Evolutionary conservation across 37 sponge, comb jelly and placozoan species (phyloP).

Genomic region (Mnemiopsis leidyi): DNA sequence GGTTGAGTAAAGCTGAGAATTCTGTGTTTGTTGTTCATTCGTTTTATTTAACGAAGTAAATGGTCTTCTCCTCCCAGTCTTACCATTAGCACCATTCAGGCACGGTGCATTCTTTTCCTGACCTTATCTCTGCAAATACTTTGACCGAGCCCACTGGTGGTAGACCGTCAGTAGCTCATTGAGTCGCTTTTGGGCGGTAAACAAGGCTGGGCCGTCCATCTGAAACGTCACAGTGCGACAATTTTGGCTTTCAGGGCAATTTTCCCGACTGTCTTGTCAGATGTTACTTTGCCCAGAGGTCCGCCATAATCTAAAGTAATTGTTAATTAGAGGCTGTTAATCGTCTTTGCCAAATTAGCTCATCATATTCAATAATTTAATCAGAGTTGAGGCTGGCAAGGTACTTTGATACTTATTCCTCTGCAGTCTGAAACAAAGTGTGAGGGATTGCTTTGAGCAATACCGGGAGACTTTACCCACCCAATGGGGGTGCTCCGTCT

Average conservation of each 20-base stretch:
- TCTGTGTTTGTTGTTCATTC: no score
- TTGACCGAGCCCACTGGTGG: not conserved
- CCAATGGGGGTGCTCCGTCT: not conserved
- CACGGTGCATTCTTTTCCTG: no score
- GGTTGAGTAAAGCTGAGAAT: no score
- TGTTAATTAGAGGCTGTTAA: slow-evolving; percentile 58
- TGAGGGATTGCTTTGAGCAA: not conserved
- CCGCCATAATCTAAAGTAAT: slow-evolving; percentile 56
- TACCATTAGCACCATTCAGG: no score
- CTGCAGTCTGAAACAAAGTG: not conserved
- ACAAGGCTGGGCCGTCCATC: not conserved
- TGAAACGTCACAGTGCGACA: not conserved
- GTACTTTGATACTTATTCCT: not conserved
- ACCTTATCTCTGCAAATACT: no score
- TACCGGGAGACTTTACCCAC: not conserved
- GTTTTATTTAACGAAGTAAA: no score
- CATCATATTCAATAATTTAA: slow-evolving; percentile 44
- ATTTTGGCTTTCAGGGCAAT: not conserved
- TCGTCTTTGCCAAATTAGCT: slow-evolving; percentile 57
- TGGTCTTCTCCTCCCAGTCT: no score
- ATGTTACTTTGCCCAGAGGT: not conserved
- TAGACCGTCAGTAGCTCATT: not conserved
- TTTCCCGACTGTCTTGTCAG: not conserved
- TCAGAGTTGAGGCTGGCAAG: not conserved
- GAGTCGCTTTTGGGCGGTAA: not conserved